Evolutionary conservation across 2,888 invertebrate species (phyloP), one percentile per base, ranked within the genome.

Genomic region (Agriopis marginaria): DNA sequence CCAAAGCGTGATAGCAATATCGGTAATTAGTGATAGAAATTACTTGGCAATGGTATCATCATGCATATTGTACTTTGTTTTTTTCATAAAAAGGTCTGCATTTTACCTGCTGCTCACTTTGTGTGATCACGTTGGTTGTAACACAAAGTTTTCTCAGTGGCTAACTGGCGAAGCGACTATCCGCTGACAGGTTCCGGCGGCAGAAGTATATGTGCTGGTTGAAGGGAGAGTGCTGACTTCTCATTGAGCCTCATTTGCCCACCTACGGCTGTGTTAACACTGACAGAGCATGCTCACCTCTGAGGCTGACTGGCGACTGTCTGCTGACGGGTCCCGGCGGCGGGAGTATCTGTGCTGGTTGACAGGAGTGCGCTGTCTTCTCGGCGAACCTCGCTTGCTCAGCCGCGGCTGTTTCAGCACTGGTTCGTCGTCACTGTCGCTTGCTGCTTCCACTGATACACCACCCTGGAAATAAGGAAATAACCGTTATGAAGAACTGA

Each of bases 391-490:
- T 17, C 87, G 84, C 23, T 86, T 82, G 76, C 89, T 89, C 1
- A 97, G 93, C 68, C 97, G 93, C n/a, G 97, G 97, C 83, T 96
- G 96, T 85, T 97, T 97, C 74, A 95, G 93, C 64, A 96, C 96
- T 61, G 97, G 97, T 83, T 97, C 97, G 89, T 97, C 97, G 95
- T 97, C 96, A 82, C 96, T 96, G 85, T 96, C 96, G 71, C 96
- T 96, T 63, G 88, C 88, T 8, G 82, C 86, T 80, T 95, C 94
- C 68, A 90, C 91, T 79, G 94, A 88, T 71, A 87, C 82, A 63
- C 93, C 93, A 82, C 94, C 95, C 96, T 96, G 95, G 67, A 95
- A 69, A 7, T 45, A 55, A 8, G n/a, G 49, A 55, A 42, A 42
- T 4, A 14, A 32, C 2, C 3, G 1, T 44, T 56, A 17, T 8